These are phyloP conservation scores for Cerastoderma edule DNA, from an alignment of 2,888 invertebrate genomes.

Conservation along the genomic window DNA sequence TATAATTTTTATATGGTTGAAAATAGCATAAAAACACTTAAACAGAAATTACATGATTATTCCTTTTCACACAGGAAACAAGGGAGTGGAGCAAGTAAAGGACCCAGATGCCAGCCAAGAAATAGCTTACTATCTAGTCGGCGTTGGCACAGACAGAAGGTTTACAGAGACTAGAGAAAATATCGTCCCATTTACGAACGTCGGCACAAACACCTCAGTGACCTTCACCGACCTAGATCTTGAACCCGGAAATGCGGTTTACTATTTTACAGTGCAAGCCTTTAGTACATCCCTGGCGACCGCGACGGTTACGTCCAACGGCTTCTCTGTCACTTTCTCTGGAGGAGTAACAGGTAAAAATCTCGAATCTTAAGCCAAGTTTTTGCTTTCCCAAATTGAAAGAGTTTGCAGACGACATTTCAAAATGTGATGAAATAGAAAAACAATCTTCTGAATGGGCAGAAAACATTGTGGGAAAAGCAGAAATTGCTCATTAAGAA, in stretches of 20 bases:
- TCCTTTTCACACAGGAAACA: slow-evolving; percentile 51
- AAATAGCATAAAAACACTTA: too few species aligned
- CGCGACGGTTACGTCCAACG: slow-evolving; percentile 69
- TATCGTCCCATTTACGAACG: slow-evolving; percentile 69
- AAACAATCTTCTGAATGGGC: too few species aligned
- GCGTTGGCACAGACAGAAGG: slow-evolving; percentile 71
- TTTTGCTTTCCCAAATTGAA: too few species aligned
- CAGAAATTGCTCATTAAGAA: too few species aligned
- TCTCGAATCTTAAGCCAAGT: too few species aligned
- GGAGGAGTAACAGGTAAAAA: slow-evolving; percentile 63
- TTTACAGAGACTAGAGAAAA: slow-evolving; percentile 68
- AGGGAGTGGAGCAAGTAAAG: slow-evolving; percentile 43
- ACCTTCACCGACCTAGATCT: slow-evolving; percentile 68
- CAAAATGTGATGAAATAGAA: too few species aligned
- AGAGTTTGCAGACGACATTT: too few species aligned
- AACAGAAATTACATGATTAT: not conserved
- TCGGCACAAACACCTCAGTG: slow-evolving; percentile 67
- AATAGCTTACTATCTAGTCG: slow-evolving; percentile 68
- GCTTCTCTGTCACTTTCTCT: slow-evolving; percentile 69
- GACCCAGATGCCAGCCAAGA: slow-evolving; percentile 55
- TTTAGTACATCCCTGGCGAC: slow-evolving; percentile 64
- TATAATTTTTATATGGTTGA: too few species aligned
- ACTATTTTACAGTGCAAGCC: slow-evolving; percentile 73
- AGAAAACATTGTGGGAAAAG: too few species aligned
- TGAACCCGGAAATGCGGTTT: slow-evolving; percentile 57